These are phyloP conservation scores for Nyctalus aviator DNA, from an alignment of 2,797 vertebrate species.

Conservation along the genomic window DNA sequence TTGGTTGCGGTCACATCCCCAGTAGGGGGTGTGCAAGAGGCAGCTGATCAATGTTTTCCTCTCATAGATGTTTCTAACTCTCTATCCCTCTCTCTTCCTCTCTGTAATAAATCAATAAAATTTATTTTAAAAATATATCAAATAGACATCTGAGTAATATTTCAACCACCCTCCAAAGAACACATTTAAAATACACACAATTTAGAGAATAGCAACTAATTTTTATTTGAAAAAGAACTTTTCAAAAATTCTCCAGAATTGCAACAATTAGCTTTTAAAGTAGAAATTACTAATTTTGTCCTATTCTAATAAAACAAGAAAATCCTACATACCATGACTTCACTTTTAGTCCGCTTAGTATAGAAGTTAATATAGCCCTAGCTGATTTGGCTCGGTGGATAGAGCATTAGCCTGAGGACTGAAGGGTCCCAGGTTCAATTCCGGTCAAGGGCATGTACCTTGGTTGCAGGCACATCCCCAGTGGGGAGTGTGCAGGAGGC, in stretches of 20 bases:
- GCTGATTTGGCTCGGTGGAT: no score
- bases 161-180: not conserved
- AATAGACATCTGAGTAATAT: constrained; percentile 29
- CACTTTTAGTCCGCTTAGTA: constrained; percentile 24
- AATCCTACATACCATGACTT: not conserved
- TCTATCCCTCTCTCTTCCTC: not conserved
- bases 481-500: no score
- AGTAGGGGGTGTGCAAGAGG: no score
- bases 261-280: constrained; percentile 41
- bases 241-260: constrained; percentile 7
- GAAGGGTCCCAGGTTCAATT: no score
- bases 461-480: no score
- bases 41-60: no score
- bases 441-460: no score
- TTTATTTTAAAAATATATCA: not conserved
- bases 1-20: no score
- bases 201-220: constrained; percentile 47
- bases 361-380: not conserved
- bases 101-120: not conserved
- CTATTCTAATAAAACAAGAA: constrained; percentile 43
- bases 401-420: no score
- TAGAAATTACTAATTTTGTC: constrained; percentile 55
- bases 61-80: not conserved
- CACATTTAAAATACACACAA: constrained; percentile 21
- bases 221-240: constrained; percentile 61